phyloP scores from a whole-genome alignment of 2,888 invertebrate species.

The Hemaris fuciformis region DNA sequence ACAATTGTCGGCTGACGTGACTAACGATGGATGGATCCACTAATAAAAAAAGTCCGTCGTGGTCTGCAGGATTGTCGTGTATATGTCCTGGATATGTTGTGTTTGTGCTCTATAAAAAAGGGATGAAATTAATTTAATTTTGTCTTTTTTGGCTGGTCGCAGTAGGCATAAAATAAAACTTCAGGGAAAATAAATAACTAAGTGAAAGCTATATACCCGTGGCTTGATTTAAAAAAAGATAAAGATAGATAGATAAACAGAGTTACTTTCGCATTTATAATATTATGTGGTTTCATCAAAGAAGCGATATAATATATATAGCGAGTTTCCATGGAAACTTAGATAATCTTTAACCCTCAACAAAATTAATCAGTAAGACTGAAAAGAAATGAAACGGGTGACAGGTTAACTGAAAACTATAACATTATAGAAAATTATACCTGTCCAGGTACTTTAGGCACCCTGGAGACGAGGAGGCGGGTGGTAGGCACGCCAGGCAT shows the following conservation, averaged over 20 bases:
- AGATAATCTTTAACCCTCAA: too few relatives aligned
- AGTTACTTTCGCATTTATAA: too few relatives aligned
- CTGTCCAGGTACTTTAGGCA: conserved; percentile 72
- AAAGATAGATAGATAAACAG: not conserved
- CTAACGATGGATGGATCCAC: conserved; percentile 62
- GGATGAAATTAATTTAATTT: not conserved
- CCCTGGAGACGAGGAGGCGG: conserved; percentile 62
- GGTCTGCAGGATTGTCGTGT: conserved; percentile 54
- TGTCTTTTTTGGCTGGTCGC: too few relatives aligned
- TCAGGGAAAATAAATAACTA: too few relatives aligned
- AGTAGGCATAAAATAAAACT: too few relatives aligned
- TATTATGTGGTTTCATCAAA: too few relatives aligned
- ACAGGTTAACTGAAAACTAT: too few relatives aligned
- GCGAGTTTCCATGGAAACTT: too few relatives aligned
- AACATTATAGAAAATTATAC: conserved; percentile 28
- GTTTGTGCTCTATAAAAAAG: conserved; percentile 32
- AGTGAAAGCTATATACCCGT: too few relatives aligned
- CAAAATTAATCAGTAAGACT: too few relatives aligned
- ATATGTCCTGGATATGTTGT: conserved; percentile 60
- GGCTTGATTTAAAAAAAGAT: not conserved
- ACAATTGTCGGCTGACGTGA: conserved; percentile 51
- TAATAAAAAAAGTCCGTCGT: conserved; percentile 65
- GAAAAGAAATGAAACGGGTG: too few relatives aligned
- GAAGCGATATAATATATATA: too few relatives aligned
- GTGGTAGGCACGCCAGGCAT: conserved; percentile 71